Evolutionary conservation across 2,888 invertebrate genomes (phyloP).

Genomic region (Noctua comes): DNA sequence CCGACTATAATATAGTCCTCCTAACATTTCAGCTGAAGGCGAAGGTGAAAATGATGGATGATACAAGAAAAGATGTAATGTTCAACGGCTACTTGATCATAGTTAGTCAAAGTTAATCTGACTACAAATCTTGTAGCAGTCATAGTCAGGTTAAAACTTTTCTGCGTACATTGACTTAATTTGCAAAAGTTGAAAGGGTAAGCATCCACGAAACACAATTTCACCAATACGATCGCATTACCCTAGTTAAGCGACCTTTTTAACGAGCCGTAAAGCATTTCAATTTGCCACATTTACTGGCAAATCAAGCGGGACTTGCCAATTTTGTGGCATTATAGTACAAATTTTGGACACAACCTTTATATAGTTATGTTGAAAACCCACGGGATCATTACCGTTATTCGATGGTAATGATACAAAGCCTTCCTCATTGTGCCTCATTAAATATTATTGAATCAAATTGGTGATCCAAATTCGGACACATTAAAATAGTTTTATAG

Average conservation of each 20-base stretch:
- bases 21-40: too few species aligned
- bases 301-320: conserved; percentile 82
- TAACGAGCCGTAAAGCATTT: conserved; percentile 83
- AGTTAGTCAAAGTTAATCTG: too few species aligned
- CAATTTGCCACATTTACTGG: conserved; percentile 82
- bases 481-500: conserved; percentile 52
- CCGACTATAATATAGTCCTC: too few species aligned
- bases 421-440: conserved; percentile 74
- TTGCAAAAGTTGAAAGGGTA: neutral
- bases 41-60: too few species aligned
- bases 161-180: neutral
- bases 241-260: conserved; percentile 73
- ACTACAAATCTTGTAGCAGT: neutral
- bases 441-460: conserved; percentile 73
- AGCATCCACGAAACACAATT: conserved; percentile 24
- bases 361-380: conserved; percentile 78
- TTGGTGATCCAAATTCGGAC: conserved; percentile 49
- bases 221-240: conserved; percentile 36
- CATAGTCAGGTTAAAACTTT: neutral
- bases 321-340: conserved; percentile 82
- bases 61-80: neutral
- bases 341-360: conserved; percentile 79
- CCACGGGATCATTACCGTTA: conserved; percentile 83
- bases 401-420: conserved; percentile 83
- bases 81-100: neutral